Evolutionary conservation across 2,888 invertebrate species (phyloP).

Genomic region (Nephrocerus scutellatus): DNA sequence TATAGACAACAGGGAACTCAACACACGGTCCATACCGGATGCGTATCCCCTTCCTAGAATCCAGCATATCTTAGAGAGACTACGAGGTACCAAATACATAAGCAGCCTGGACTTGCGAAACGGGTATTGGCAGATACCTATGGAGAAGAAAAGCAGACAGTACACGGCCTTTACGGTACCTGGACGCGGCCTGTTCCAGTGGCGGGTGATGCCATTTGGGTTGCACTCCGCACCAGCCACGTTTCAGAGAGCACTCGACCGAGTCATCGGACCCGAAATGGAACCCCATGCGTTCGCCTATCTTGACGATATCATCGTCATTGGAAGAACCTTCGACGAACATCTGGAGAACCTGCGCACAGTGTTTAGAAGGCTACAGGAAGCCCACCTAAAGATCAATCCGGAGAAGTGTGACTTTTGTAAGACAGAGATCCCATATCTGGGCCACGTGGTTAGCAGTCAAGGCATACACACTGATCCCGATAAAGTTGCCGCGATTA

Average conservation of each 20-base stretch:
- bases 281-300: neutral
- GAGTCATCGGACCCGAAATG: neutral
- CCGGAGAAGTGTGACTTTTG: neutral
- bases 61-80: neutral
- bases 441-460: neutral
- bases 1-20: slow-evolving; percentile 3
- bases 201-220: neutral
- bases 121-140: slow-evolving; percentile 6
- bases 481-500: slow-evolving; percentile 7
- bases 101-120: slow-evolving; percentile 1
- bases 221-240: slow-evolving; percentile 3
- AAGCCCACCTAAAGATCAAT: slow-evolving; percentile 1
- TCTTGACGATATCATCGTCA: slow-evolving; percentile 3
- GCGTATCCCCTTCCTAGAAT: slow-evolving; percentile 4
- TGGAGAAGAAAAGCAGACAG: neutral
- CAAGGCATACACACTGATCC: slow-evolving; percentile 5
- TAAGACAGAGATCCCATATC: neutral
- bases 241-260: slow-evolving; percentile 1
- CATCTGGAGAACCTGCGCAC: neutral
- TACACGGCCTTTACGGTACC: slow-evolving; percentile 3
- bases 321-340: neutral
- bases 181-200: neutral
- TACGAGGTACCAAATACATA: neutral
- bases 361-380: neutral
- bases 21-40: neutral